Evolutionary conservation across 2,888 invertebrate species (phyloP).

Genomic region (Imbricaverruca yamaguchii): DNA sequence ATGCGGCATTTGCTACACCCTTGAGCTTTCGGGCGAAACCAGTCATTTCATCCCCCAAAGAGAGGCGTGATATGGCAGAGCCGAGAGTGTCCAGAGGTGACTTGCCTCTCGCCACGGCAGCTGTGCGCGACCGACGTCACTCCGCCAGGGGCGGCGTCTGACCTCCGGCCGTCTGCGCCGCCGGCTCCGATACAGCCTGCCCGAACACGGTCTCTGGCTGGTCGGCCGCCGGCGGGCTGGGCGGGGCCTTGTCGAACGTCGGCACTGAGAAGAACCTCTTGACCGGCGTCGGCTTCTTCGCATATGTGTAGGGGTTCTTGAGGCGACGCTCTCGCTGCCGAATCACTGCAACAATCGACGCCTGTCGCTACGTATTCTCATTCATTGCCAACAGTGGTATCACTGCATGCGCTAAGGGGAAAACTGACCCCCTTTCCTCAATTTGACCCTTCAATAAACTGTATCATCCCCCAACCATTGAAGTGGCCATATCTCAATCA

Average conservation of each 20-base stretch:
- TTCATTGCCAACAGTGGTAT: background rate
- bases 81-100: too few species aligned
- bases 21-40: too few species aligned
- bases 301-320: background rate
- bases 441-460: background rate
- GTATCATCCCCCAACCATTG: background rate
- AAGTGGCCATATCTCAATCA: background rate
- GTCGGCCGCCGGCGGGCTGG: background rate
- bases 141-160: too few species aligned
- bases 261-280: slow-evolving; percentile 3
- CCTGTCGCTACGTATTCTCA: background rate
- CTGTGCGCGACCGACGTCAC: too few species aligned
- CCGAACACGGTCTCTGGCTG: too few species aligned
- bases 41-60: too few species aligned
- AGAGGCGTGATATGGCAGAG: too few species aligned
- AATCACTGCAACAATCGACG: background rate
- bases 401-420: background rate
- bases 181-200: too few species aligned
- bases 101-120: too few species aligned
- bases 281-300: background rate
- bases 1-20: too few species aligned
- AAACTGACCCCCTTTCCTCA: background rate
- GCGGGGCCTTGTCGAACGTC: background rate
- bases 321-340: background rate
- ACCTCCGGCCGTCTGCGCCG: too few species aligned